Base-by-base conservation (phyloP, 2,888 invertebrate species). In the Oasisia sp. region DNA sequence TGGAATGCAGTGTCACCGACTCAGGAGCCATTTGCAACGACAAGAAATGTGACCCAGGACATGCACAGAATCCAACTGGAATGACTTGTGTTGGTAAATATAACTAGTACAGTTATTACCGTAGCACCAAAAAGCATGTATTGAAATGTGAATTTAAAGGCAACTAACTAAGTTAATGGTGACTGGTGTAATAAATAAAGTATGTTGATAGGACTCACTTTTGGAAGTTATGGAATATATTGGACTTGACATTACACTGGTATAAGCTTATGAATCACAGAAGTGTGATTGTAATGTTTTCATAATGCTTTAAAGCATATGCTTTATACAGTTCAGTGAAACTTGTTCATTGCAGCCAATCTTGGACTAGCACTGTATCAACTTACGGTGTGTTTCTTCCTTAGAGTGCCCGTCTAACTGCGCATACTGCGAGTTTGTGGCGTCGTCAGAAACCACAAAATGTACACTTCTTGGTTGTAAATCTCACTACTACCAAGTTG, bases 41-140 rank as follows among this genome's bases (percentile, higher is more conserved):
- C n/a, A 32, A 8, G 45, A 91, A 91, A 7, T 91, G 91, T 91
- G n/a, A 12, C 19, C 1, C 8, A 32, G 14, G n/a, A 14, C 45
- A 4, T 91, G 91, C 50, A 91, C 91, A 91, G 50, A 91, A 91
- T 0, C 91, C 91, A 38, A 91, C 50, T 0, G 74, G 19, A 19
- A 74, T 19, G 0, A 27, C 74, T 27, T 74, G 19, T 74, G 19
- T 19, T 19, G 19, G 74, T 74, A 74, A 74, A 74, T 74, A 38
- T 1, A 74, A 27, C 7, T 74, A 74, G 27, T 74, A 74, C 74
- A 74, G 7, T 27, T 27, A 19, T 14, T 74, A 27, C 27, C 4
- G 27, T 74, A 74, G 74, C 74, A 74, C 19, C 27, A 19, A 74
- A 0, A 74, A 74, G 14, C 4, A 27, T 50, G 50, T 50, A 50